Conservation (phyloP, 2,797 vertebrate genomes). For the Xenopus petersii region DNA sequence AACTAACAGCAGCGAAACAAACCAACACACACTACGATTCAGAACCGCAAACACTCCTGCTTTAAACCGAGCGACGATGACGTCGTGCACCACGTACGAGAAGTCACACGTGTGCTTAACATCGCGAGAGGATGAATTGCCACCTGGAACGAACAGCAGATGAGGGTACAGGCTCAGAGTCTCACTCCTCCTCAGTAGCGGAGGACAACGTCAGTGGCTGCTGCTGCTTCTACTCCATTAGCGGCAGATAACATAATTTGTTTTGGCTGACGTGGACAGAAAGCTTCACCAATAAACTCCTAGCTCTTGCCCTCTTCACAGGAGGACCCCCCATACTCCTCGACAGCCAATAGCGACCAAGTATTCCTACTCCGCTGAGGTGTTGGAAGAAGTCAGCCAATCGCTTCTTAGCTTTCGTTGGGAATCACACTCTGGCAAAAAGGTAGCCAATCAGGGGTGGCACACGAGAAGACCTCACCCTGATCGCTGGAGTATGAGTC, state of each 20-base stretch:
- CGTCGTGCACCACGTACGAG: too few species aligned
- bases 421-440: background rate
- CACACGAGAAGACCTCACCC: constrained; percentile 4
- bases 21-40: too few species aligned
- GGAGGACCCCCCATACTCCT: background rate
- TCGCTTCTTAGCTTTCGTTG: constrained; percentile 4
- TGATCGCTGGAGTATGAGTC: background rate
- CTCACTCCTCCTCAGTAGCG: constrained; percentile 39
- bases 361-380: constrained; percentile 12
- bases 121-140: too few species aligned
- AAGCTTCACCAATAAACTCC: background rate
- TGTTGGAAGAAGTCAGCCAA: constrained; percentile 22
- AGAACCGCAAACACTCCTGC: too few species aligned
- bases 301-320: background rate
- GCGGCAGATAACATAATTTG: background rate
- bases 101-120: too few species aligned
- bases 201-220: constrained; percentile 41
- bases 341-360: constrained; percentile 15
- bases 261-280: constrained; percentile 31
- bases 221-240: constrained; percentile 24
- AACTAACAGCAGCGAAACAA: too few species aligned
- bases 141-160: constrained; percentile 23
- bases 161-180: constrained; percentile 15
- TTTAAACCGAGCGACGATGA: too few species aligned
- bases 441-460: background rate